phyloP scores from a whole-genome alignment of 2,113 vertebrate species.

The Paralichthys olivaceus region DNA sequence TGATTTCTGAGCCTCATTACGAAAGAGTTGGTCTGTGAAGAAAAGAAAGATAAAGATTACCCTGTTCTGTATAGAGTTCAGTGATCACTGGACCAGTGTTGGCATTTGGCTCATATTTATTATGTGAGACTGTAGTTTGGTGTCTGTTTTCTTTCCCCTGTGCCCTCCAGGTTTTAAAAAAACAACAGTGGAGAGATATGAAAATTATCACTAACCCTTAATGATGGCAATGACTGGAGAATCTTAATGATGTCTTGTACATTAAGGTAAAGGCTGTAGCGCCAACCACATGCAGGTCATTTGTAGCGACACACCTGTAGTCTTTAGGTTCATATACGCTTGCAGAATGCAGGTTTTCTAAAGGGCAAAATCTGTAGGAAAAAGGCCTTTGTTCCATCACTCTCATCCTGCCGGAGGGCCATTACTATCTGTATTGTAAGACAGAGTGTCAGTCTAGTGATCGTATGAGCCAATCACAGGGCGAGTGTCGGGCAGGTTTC shows the following conservation, averaged over 20 bases:
- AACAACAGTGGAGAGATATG: background rate
- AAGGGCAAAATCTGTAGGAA: conserved; percentile 54
- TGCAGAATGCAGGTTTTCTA: conserved; percentile 43
- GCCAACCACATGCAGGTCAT: background rate
- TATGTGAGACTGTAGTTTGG: conserved; percentile 30
- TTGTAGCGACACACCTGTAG: conserved; percentile 10
- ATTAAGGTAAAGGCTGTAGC: background rate
- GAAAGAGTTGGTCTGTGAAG: conserved; percentile 11
- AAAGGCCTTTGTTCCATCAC: conserved; percentile 55
- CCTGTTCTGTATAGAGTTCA: conserved; percentile 35
- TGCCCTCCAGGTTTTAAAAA: conserved; percentile 20
- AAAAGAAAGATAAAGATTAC: conserved; percentile 23
- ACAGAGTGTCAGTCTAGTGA: conserved; percentile 73
- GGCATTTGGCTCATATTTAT: conserved; percentile 64
- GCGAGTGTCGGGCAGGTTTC: conserved; percentile 70
- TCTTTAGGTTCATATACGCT: background rate
- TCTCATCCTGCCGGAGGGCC: conserved; percentile 60
- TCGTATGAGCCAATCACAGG: conserved; percentile 69
- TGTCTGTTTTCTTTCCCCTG: conserved; percentile 29
- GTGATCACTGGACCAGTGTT: conserved; percentile 30
- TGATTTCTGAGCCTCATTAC: conserved; percentile 16
- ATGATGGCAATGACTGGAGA: conserved; percentile 16
- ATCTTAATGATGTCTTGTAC: conserved; percentile 1
- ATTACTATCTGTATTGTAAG: conserved; percentile 74
- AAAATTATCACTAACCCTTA: conserved; percentile 33